Evolutionary conservation across 2,797 vertebrate genomes (phyloP).

Genomic region (Peromyscus nudipes): DNA sequence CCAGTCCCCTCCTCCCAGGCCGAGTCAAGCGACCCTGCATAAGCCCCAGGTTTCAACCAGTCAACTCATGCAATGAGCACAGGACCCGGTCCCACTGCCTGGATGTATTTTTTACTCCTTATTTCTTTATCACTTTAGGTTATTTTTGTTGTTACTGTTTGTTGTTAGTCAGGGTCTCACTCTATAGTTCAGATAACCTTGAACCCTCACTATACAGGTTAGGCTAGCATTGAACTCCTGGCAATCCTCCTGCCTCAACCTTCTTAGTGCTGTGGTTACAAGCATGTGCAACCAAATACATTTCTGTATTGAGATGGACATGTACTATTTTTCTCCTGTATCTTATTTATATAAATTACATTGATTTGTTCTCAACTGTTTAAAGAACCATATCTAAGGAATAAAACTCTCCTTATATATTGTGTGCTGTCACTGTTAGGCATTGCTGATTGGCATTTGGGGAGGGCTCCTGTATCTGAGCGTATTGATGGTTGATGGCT

Average conservation of each 20-base stretch:
- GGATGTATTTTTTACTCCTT: background rate
- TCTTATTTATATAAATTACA: conserved; percentile 40
- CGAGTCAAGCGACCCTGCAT: too few relatives aligned
- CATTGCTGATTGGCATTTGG: background rate
- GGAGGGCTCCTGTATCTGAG: background rate
- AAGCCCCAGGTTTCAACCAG: too few relatives aligned
- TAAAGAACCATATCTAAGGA: background rate
- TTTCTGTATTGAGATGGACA: background rate
- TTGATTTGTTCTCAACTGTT: background rate
- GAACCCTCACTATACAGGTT: background rate
- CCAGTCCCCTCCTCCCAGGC: too few relatives aligned
- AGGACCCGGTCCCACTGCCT: too few relatives aligned
- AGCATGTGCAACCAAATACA: background rate
- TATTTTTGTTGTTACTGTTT: background rate
- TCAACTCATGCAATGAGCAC: too few relatives aligned
- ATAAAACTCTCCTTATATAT: background rate
- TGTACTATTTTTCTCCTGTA: background rate
- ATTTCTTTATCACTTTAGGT: background rate
- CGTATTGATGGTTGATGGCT: background rate
- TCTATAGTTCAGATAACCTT: background rate
- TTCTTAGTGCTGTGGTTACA: background rate
- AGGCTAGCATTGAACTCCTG: background rate
- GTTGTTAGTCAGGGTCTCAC: background rate
- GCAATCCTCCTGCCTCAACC: background rate
- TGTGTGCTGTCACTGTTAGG: background rate